These are phyloP conservation scores for Siderastrea siderea DNA, from an alignment of 92 coral and sea anemone genomes.

Conservation along the genomic window DNA sequence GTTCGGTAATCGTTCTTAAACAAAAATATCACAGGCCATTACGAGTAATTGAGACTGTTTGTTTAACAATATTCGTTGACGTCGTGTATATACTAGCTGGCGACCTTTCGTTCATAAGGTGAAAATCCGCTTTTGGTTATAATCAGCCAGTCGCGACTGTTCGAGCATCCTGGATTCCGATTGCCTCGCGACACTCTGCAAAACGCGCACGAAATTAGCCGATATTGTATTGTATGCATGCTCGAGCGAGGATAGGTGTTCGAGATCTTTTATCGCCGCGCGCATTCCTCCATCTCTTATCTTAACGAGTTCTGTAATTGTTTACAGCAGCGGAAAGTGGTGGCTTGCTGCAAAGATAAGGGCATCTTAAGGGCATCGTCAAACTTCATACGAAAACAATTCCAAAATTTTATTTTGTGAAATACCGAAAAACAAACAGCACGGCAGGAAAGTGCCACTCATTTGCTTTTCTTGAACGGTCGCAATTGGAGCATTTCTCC, in stretches of 20 bases:
- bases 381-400: conserved; percentile 10
- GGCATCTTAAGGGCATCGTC: neutral
- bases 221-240: conserved; percentile 1
- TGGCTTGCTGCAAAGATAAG: conserved; percentile 65
- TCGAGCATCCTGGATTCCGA: conserved; percentile 14
- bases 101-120: conserved; percentile 16
- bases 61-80: conserved; percentile 72
- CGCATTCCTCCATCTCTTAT: conserved; percentile 70
- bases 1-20: conserved; percentile 65
- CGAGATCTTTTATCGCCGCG: conserved; percentile 62
- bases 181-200: conserved; percentile 22
- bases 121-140: conserved; percentile 32
- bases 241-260: neutral
- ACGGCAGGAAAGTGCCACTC: neutral
- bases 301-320: conserved; percentile 76
- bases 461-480: neutral
- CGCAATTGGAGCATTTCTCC: neutral
- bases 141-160: conserved; percentile 43
- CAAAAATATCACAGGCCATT: conserved; percentile 76
- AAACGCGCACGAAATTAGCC: conserved; percentile 1
- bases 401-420: neutral
- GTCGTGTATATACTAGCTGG: conserved; percentile 33
- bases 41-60: conserved; percentile 82
- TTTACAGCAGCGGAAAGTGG: conserved; percentile 65
- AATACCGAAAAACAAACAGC: neutral